phyloP scores from a whole-genome alignment of 2,797 vertebrate genomes.

The Myioborus melanocephalus region DNA sequence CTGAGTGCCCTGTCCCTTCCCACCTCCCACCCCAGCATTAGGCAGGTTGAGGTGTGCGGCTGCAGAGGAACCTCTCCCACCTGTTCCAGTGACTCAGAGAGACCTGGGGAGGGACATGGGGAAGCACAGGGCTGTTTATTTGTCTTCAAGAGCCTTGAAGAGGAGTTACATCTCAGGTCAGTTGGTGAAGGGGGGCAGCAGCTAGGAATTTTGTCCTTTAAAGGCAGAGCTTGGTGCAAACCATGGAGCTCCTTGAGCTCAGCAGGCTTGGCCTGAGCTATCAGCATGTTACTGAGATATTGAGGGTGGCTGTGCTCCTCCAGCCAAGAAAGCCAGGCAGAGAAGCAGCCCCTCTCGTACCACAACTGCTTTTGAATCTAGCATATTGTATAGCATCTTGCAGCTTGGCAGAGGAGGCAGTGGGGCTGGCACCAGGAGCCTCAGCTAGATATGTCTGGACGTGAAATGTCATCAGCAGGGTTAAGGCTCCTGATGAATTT shows the following conservation, averaged over 20 bases:
- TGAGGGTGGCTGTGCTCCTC: background rate
- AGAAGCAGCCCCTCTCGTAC: background rate
- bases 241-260: rapidly evolving
- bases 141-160: background rate
- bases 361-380: background rate
- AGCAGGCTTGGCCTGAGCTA: background rate
- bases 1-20: background rate
- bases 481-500: background rate
- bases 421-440: background rate
- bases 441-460: background rate
- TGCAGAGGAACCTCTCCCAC: background rate
- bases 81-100: background rate
- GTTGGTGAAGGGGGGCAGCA: background rate
- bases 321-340: background rate
- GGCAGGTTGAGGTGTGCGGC: background rate
- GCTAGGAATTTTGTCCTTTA: constrained; percentile 16
- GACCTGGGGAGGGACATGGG: background rate
- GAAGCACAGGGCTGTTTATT: background rate
- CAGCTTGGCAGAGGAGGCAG: background rate
- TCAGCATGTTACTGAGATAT: rapidly evolving
- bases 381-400: background rate
- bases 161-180: background rate
- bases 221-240: background rate
- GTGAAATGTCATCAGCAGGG: background rate
- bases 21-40: rapidly evolving